Base-by-base conservation (phyloP, 2,888 invertebrate genomes). In the Harmothoe impar region DNA sequence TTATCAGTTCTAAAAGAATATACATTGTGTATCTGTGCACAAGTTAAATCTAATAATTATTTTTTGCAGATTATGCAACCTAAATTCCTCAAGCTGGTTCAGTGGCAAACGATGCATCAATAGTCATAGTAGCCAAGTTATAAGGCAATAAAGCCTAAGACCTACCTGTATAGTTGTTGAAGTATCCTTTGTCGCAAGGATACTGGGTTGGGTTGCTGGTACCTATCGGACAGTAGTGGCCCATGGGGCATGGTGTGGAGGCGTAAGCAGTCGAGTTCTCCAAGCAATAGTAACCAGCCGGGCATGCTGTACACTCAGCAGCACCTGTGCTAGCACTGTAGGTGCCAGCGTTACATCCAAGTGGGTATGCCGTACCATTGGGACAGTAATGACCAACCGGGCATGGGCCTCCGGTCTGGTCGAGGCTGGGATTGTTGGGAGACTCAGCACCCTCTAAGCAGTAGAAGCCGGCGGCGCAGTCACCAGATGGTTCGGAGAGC, bases 361-460 rank as follows among this genome's bases (percentile, higher is more conserved):
- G 93, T 23, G 95, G 94, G 91, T 94, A 94, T 25, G 94, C 93
- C 31, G 95, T 95, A 54, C 95, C 95, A 91, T 94, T 94, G 0
- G 94, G 94, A 90, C 95, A 95, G 91, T 93, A 95, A 91, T 95
- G 94, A n/a, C 95, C 95, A 1, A 92, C 91, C 12, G 95, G 94
- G 91, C 95, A 95, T 0, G 94, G 94, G n/a, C 95, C 95, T 43
- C 94, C 94, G 23, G 93, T 92, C 29, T 91, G 91, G 89, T 94
- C 94, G 51, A 91, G 91, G 20, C 90, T 93, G 25, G 94, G 94
- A 88, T 94, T 94, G 90, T 94, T 94, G 23, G 94, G 93, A 54
- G 92, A 52, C 56, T 91, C 77, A 1, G 95, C 94, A 12, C 94
- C 94, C n/a, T 78, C 90, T 43, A 94, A 90, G 91, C 95, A 95